Evolutionary conservation across 1,140 invertebrate species (phyloP), one percentile per base, ranked within the genome.

Genomic region (Drosophila murphyi): DNA sequence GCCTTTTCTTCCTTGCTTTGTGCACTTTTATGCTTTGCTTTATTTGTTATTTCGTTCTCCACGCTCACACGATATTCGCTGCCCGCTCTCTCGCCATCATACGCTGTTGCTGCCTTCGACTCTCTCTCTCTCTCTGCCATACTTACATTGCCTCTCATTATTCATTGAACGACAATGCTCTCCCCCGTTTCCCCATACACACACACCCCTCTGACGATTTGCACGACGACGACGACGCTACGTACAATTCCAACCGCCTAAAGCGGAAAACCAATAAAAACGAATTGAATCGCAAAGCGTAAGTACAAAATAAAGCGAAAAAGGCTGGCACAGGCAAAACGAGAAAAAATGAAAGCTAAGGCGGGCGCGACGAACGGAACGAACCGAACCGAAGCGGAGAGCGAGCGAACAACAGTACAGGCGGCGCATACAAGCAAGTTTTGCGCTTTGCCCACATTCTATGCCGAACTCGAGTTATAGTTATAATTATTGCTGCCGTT

Each of bases 231-330:
- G 47, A 80, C 80, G 76, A 85, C 77, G 77, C 77, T 83, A 80
- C 81, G 69, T 83, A 80, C 81, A 80, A 85, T 81, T 83, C 74
- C 82, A 79, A 76, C 79, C 75, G 86, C 85, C 81, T 83, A 83
- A 90, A 89, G 85, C 80, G 85, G 86, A 89, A 89, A 89, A 89
- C 85, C 85, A 89, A 89, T 90, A 89, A 89, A 89, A 88, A 88
- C 83, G 83, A 88, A 90, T 89, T 89, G 85, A 89, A 89, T 90
- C 86, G 86, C 85, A 89, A 89, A 89, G 80, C 86, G 86, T 90
- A 89, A 89, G 85, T 89, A 90, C 85, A 85, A 89, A 88, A 88
- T 88, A 88, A 89, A 88, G 83, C 83, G 85, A 78, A 88, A 87
- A 87, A 82, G 88, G 74, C 69, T 77, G 64, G 54, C 52, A 72